Percentiles rank a stretch among this genome's conserved stretches.
phyloP scores from a whole-genome alignment of 2,888 invertebrate species.

The Drosophila pullipes region DNA sequence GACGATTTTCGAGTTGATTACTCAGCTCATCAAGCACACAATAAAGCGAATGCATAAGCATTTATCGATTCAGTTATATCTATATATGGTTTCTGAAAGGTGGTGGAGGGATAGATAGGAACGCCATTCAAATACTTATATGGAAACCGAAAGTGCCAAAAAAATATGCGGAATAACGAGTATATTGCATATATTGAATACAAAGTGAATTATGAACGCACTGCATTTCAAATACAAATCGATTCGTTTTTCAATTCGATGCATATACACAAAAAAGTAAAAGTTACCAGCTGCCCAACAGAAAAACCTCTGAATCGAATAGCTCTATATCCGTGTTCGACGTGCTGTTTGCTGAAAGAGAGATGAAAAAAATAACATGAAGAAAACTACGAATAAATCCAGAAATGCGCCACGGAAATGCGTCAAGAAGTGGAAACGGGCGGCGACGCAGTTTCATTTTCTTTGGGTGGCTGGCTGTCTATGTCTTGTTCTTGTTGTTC shows the following conservation, averaged over 20 bases:
- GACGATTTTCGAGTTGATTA: conserved; percentile 53
- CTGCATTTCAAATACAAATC: conserved; percentile 51
- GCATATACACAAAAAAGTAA: conserved; percentile 60
- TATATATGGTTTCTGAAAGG: conserved; percentile 18
- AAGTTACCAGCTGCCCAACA: conserved; percentile 48
- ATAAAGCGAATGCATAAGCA: conserved; percentile 56
- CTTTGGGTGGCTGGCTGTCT: conserved; percentile 42
- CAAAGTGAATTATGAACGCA: conserved; percentile 67
- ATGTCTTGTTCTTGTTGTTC: not conserved
- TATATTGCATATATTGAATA: conserved; percentile 32
- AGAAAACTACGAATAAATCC: conserved; percentile 1
- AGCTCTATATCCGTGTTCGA: conserved; percentile 16
- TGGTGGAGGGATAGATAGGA: not conserved
- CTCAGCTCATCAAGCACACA: conserved; percentile 64
- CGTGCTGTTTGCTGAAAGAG: conserved; percentile 70
- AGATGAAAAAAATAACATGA: conserved; percentile 3
- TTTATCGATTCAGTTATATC: conserved; percentile 12
- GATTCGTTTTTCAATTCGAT: conserved; percentile 62
- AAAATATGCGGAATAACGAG: conserved; percentile 64
- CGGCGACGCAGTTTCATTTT: conserved; percentile 37
- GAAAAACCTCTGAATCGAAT: conserved; percentile 15
- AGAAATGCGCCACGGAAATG: conserved; percentile 63
- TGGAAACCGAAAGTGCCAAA: conserved; percentile 72
- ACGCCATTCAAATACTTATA: not conserved
- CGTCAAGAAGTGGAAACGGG: conserved; percentile 51